phyloP scores from a whole-genome alignment of 2,113 vertebrate species.

The Rynchops niger region DNA sequence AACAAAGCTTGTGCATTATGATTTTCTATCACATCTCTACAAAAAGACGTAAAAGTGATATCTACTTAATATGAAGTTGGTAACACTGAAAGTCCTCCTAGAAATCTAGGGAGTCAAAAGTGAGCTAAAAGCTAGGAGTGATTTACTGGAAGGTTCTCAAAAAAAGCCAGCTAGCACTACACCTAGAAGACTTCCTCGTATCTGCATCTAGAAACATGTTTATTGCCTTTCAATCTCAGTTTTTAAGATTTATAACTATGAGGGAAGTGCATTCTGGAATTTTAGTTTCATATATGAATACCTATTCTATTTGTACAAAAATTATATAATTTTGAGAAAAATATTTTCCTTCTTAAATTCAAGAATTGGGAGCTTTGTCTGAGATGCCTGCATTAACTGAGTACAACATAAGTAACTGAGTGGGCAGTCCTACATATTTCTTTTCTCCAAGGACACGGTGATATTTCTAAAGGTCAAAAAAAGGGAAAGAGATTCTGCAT shows the following conservation, averaged over 20 bases:
- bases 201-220: background rate
- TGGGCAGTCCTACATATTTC: background rate
- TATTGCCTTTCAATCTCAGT: background rate
- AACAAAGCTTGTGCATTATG: background rate
- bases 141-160: background rate
- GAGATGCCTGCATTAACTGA: background rate
- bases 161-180: background rate
- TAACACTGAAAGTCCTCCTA: background rate
- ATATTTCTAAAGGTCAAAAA: constrained; percentile 25
- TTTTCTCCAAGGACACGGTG: background rate
- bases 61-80: background rate
- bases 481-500: background rate
- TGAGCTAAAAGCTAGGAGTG: background rate
- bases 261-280: background rate
- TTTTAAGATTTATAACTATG: background rate
- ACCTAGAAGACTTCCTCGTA: background rate
- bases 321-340: background rate
- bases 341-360: background rate
- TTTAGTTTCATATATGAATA: background rate
- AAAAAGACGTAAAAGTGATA: background rate
- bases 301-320: background rate
- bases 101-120: background rate
- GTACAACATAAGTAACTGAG: background rate
- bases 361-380: background rate
- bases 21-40: background rate